phyloP scores from a whole-genome alignment of 35 echinoderm and acorn worm species.

The Heliocidaris erythrogramma region DNA sequence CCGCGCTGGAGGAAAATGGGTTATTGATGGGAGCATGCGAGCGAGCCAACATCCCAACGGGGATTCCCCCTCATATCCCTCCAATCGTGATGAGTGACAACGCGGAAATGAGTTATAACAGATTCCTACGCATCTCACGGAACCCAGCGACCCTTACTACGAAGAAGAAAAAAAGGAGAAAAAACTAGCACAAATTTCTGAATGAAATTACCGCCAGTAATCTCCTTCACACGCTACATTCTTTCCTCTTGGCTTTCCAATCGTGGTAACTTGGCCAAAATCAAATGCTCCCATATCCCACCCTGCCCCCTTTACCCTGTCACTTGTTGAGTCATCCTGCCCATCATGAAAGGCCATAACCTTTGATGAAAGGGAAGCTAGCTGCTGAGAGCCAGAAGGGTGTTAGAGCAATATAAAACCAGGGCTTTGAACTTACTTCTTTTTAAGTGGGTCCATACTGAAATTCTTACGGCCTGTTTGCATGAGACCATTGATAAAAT shows the following conservation, averaged over 20 bases:
- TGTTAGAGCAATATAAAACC: too few relatives aligned
- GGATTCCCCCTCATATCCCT: slow-evolving; percentile 22
- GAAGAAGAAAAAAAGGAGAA: not conserved
- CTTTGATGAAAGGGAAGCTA: not conserved
- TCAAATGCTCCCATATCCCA: not conserved
- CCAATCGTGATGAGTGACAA: not conserved
- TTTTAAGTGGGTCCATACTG: too few relatives aligned
- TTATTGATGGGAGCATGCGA: not conserved
- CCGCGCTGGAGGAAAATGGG: not conserved
- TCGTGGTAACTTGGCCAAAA: not conserved
- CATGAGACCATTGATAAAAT: too few relatives aligned
- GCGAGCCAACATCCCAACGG: not conserved
- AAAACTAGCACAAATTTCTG: slow-evolving; percentile 48
- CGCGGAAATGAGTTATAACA: slow-evolving; percentile 21
- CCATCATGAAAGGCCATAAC: not conserved
- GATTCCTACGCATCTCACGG: not conserved
- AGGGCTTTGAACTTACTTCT: too few relatives aligned
- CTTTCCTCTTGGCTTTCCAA: not conserved
- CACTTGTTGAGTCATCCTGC: not conserved
- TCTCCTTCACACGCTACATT: slow-evolving; percentile 44
- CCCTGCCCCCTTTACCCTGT: not conserved
- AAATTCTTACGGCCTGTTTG: too few relatives aligned
- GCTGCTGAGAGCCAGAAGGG: too few relatives aligned
- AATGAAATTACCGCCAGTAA: slow-evolving; percentile 45
- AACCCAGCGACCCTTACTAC: not conserved